Evolutionary conservation across 64 coral and sea anemone genomes (phyloP), one percentile per base, ranked within the genome.

Genomic region (Cladopsammia gracilis): DNA sequence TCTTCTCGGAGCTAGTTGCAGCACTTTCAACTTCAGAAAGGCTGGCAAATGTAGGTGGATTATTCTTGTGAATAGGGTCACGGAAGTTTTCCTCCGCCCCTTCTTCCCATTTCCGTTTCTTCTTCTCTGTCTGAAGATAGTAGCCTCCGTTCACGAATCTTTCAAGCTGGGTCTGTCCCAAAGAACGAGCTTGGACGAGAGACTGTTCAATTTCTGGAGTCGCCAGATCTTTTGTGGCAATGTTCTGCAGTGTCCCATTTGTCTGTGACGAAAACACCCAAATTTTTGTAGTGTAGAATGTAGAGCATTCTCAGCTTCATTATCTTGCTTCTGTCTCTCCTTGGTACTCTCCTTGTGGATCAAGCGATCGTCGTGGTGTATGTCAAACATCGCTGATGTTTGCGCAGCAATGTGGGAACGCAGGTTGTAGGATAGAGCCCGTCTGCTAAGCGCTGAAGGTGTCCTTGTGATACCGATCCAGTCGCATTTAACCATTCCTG

Each of bases 11-110:
- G 48, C 18, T 68, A 62, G 74, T 69, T 19, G 3, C 64, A 70
- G 25, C 70, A 48, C 25, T 69, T 70, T 64, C 48, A 16, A 91
- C 75, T 54, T 91, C 62, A 71, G 73, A 91, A 71, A 82, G 89
- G 34, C 34, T 34, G 34, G 34, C 34, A 34, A 34, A 34, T 34
- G 34, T 34, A 34, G 34, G 34, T 34, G 34, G 34, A 34, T 34
- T 34, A 34, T 34, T 34, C 34, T 34, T 34, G 34, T 2, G 34
- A 34, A 34, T 34, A 34, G 34, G 34, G 34, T 34, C 34, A 34
- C 34, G 34, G 34, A 34, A 34, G 34, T 34, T 34, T 34, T 34
- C 34, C 34, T 34, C 34, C 34, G 34, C 34, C 34, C 34, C 34
- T 34, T 34, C 34, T 34, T 34, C 34, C 34, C 34, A 2, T 34